phyloP scores from a whole-genome alignment of 2,888 invertebrate species.

The Chesias legatella region DNA sequence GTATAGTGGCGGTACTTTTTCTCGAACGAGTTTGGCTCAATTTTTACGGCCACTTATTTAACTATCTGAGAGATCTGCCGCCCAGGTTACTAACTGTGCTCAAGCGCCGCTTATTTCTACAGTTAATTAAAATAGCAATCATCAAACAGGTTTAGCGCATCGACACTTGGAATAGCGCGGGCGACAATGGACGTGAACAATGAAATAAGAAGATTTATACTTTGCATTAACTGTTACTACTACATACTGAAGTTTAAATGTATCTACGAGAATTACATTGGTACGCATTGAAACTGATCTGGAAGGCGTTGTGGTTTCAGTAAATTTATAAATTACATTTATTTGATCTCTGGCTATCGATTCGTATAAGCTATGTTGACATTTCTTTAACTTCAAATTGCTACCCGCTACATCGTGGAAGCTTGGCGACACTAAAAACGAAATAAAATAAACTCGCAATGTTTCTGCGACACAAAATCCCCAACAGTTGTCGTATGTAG shows the following conservation, averaged over 20 bases:
- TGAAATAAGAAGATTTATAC: conserved; percentile 20
- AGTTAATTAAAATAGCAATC: conserved; percentile 10
- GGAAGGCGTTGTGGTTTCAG: no score
- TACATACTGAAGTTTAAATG: not conserved
- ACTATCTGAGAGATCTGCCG: no score
- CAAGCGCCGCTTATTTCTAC: conserved; percentile 5
- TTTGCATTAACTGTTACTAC: conserved; percentile 11
- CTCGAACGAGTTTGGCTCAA: no score
- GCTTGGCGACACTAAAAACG: not conserved
- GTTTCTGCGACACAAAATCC: conserved; percentile 1
- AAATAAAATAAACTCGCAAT: conserved; percentile 13
- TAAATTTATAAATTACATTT: no score
- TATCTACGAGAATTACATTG: no score
- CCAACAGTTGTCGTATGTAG: conserved; percentile 20
- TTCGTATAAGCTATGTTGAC: no score
- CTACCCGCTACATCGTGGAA: not conserved
- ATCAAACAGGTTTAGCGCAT: conserved; percentile 13
- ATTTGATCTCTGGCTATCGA: no score
- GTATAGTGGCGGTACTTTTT: no score
- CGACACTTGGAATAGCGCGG: conserved; percentile 18
- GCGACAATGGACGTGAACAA: conserved; percentile 16
- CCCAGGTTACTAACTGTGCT: conserved; percentile 8
- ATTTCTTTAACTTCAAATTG: no score
- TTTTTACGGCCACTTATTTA: no score
- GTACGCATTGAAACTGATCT: no score